phyloP scores from a whole-genome alignment of 2,888 invertebrate genomes.

The Aplocera efformata region DNA sequence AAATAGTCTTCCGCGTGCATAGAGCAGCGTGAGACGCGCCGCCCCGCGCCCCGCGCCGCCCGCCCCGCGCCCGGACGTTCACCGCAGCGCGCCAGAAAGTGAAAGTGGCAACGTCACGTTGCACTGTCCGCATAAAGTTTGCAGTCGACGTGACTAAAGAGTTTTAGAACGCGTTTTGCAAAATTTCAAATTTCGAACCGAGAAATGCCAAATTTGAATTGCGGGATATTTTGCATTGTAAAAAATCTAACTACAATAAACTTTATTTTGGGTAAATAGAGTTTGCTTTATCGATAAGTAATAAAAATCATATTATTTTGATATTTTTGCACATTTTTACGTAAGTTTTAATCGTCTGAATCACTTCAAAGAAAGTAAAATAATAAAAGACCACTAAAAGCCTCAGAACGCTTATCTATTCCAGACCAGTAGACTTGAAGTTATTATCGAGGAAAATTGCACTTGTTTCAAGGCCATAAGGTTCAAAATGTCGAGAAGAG shows the following conservation, averaged over 20 bases:
- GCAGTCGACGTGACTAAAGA: too few relatives aligned
- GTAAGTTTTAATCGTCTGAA: too few relatives aligned
- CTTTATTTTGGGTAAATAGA: too few relatives aligned
- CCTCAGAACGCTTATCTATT: slow-evolving; percentile 2
- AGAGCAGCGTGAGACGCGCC: slow-evolving; percentile 6
- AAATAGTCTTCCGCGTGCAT: slow-evolving; percentile 14
- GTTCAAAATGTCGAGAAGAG: not conserved
- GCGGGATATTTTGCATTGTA: too few relatives aligned
- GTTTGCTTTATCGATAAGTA: too few relatives aligned
- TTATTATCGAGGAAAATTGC: not conserved
- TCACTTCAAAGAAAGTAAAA: slow-evolving; percentile 5
- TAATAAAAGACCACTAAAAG: slow-evolving; percentile 6
- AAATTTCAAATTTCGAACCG: too few relatives aligned
- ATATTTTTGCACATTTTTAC: too few relatives aligned
- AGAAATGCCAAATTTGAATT: too few relatives aligned
- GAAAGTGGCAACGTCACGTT: slow-evolving; percentile 15
- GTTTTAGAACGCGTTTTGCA: not conserved
- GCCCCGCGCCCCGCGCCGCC: slow-evolving; percentile 12
- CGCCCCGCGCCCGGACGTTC: slow-evolving; percentile 11
- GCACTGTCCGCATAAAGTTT: slow-evolving; percentile 3
- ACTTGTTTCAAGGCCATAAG: slow-evolving; percentile 1
- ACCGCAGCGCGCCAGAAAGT: slow-evolving; percentile 12
- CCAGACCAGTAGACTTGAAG: not conserved
- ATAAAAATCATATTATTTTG: too few relatives aligned
- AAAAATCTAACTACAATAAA: too few relatives aligned